These are phyloP conservation scores for Orcinus orca DNA, from an alignment of 2,113 vertebrate species.

Conservation along the genomic window DNA sequence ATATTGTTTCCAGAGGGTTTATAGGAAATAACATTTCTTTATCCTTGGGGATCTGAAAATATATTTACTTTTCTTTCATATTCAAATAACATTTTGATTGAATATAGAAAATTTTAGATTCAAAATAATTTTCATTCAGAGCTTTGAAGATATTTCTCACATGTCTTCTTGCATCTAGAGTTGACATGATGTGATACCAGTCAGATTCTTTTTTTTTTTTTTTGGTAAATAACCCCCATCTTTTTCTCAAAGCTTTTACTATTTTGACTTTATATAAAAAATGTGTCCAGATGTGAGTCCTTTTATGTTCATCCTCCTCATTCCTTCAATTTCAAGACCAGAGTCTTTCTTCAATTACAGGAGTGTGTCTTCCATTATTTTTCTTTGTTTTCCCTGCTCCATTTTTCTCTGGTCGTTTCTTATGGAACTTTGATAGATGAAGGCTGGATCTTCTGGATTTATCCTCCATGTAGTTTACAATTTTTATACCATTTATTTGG, in stretches of 20 bases:
- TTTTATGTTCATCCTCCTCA: neutral
- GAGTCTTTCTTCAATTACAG: neutral
- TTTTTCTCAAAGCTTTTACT: neutral
- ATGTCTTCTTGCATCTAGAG: neutral
- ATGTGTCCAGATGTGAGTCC: neutral
- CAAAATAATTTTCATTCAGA: neutral
- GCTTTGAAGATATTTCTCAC: neutral
- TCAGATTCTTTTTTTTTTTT: neutral
- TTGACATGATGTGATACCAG: neutral
- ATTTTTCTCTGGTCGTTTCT: neutral
- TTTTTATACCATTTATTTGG: constrained; percentile 3
- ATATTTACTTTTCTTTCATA: constrained; percentile 11
- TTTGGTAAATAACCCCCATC: neutral
- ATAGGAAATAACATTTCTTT: neutral
- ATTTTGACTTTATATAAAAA: neutral
- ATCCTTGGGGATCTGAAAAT: neutral
- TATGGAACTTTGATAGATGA: neutral
- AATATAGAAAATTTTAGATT: neutral
- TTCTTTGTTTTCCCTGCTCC: neutral
- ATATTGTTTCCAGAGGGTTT: neutral
- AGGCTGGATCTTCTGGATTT: neutral
- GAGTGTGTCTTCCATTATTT: neutral
- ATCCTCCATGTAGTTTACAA: neutral
- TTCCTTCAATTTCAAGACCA: neutral
- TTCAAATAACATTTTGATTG: neutral